These are phyloP conservation scores for Lepus timidus DNA, from an alignment of 2,113 vertebrate species.

Conservation along the genomic window DNA sequence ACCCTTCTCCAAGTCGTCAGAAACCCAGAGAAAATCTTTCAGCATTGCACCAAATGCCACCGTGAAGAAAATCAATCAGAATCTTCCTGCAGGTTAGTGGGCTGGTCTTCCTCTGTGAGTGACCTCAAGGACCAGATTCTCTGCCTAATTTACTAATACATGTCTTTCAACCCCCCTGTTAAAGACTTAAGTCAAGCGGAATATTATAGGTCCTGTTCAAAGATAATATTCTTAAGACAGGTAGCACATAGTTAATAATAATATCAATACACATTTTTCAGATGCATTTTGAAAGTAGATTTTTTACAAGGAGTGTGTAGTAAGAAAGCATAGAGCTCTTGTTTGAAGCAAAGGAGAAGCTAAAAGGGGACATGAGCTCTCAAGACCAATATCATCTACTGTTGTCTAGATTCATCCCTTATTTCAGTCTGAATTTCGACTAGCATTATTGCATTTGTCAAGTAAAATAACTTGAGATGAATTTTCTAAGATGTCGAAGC, in stretches of 20 bases:
- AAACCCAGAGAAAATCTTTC: not conserved
- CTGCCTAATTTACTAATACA: not conserved
- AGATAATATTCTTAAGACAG: not conserved
- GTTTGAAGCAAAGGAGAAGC: not conserved
- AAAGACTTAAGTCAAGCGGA: not conserved
- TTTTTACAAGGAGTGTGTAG: not conserved
- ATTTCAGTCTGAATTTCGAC: conserved; percentile 18
- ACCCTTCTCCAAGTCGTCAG: not conserved
- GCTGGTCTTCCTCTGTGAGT: not conserved
- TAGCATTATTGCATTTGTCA: not conserved
- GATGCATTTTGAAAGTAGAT: not conserved
- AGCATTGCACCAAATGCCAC: conserved; percentile 22
- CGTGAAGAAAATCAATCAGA: conserved; percentile 29
- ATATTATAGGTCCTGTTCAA: not conserved
- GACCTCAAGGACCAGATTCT: conserved; percentile 12
- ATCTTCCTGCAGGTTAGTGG: not conserved
- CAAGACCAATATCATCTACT: not conserved
- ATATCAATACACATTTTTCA: not conserved
- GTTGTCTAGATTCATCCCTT: not conserved
- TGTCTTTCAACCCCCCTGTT: not conserved
- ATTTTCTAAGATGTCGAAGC: not conserved
- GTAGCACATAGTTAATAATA: not conserved
- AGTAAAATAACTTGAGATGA: not conserved
- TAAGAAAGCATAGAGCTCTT: not conserved
- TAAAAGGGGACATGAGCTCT: not conserved